Evolutionary conservation across 2,888 invertebrate genomes (phyloP), one percentile per base, ranked within the genome.

Genomic region (Odontothrips loti): DNA sequence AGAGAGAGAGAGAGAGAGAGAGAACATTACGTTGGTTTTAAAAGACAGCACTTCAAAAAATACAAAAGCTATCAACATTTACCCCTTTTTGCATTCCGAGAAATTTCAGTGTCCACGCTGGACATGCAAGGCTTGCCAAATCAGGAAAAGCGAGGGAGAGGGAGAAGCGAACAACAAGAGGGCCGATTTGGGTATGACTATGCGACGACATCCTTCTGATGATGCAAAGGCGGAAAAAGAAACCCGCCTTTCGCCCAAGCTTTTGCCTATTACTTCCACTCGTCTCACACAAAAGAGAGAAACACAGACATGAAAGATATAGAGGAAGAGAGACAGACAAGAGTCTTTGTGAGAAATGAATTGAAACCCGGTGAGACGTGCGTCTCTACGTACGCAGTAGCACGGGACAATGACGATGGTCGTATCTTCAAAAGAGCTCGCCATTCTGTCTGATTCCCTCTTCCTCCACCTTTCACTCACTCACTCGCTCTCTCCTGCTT

Each of bases 291-390:
- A 43, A 43, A 23, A 68, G 68, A 68, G 68, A 23, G 68, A 23
- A n/a, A 63, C 10, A 20, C 23, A 23, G 23, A 68, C 23, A 23
- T 23, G 68, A 68, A 23, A 68, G 68, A 68, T 11, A 68, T 11
- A 23, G 68, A 23, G 68, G 23, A 23, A 68, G 68, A n/a, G 68
- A n/a, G 23, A n/a, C n/a, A 23, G 68, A 75, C 9, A 51, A 20
- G 58, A 58, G 68, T n/a, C 68, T 27, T 75, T 75, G 68, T 27
- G 23, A 75, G 68, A 23, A 75, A 75, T 75, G 68, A 75, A 75
- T 75, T 75, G 68, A 75, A 75, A 75, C 68, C 68, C n/a, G 68
- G 23, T 23, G 68, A 23, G 68, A 75, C 27, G 68, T 12, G 27
- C 68, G 68, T 58, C 20, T 27, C 12, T 12, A 75, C 58, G 58